phyloP scores from a whole-genome alignment of 2,113 vertebrate species.

The Bettongia penicillata region DNA sequence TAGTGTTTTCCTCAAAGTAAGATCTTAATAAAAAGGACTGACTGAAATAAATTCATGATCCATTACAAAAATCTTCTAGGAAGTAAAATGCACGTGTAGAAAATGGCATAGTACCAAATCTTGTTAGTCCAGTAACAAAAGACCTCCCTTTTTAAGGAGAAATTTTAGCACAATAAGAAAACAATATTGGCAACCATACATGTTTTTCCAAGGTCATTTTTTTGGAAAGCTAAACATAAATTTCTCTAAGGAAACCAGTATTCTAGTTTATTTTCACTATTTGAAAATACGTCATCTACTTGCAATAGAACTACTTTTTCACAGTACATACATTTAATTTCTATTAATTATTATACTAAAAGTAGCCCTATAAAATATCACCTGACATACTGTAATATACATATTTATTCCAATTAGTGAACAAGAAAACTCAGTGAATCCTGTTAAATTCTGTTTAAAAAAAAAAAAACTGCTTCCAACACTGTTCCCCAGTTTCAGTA shows the following conservation, averaged over 20 bases:
- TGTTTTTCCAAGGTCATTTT: neutral
- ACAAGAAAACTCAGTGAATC: neutral
- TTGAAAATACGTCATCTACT: neutral
- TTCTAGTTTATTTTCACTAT: neutral
- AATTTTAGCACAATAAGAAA: conserved; percentile 39
- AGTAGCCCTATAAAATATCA: neutral
- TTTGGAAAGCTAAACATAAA: conserved; percentile 26
- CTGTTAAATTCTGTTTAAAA: neutral
- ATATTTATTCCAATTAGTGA: neutral
- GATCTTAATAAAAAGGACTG: conserved; percentile 4
- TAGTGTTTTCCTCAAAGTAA: conserved; percentile 10
- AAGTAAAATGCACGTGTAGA: neutral
- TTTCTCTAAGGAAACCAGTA: conserved; percentile 23
- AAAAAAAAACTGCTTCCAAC: neutral
- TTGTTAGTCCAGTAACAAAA: conserved; percentile 33
- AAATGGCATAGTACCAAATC: neutral
- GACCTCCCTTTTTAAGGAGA: neutral
- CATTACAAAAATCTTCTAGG: neutral
- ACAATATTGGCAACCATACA: neutral
- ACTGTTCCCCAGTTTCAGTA: conserved; percentile 21
- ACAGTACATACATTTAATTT: neutral
- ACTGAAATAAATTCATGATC: neutral
- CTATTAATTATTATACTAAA: conserved; percentile 24
- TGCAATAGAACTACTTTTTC: conserved; percentile 22
- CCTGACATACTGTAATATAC: neutral